phyloP scores from a whole-genome alignment of 2,113 vertebrate species.

The Spheniscus mendiculus region DNA sequence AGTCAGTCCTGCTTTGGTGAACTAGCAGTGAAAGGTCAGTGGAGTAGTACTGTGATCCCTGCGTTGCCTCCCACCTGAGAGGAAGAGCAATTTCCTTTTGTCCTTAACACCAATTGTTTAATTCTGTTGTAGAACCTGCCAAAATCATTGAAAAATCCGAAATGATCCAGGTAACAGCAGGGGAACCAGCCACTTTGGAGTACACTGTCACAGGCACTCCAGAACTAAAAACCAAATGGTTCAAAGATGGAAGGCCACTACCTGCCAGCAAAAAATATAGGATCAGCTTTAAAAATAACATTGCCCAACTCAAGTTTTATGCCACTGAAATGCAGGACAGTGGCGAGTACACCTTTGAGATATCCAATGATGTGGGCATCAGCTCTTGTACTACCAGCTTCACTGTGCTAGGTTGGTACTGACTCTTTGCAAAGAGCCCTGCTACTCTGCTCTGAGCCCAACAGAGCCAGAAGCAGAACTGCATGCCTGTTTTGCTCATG shows the following conservation, averaged over 20 bases:
- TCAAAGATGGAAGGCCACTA: conserved; percentile 90
- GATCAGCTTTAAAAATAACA: conserved; percentile 90
- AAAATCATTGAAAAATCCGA: conserved; percentile 90
- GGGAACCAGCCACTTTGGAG: conserved; percentile 91
- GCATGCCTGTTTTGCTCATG: neutral
- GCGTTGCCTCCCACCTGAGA: neutral
- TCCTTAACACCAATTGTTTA: conserved; percentile 52
- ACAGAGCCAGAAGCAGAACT: neutral
- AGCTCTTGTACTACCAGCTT: conserved; percentile 89
- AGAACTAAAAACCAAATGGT: conserved; percentile 96
- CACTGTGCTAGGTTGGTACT: conserved; percentile 90
- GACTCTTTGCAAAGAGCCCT: neutral
- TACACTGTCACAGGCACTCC: conserved; percentile 92
- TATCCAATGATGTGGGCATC: conserved; percentile 93
- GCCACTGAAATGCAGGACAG: conserved; percentile 88
- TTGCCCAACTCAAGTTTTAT: conserved; percentile 92
- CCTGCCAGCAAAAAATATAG: conserved; percentile 92
- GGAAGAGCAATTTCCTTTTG: neutral
- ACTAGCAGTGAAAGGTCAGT: conserved; percentile 94
- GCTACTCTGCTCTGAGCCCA: neutral
- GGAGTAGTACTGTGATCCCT: neutral
- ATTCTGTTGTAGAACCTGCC: conserved; percentile 91
- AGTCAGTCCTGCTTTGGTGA: conserved; percentile 92
- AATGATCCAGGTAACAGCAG: conserved; percentile 92
- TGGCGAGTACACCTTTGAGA: conserved; percentile 91